These are phyloP conservation scores for Scopus umbretta DNA, from an alignment of 2,113 vertebrate genomes.

Conservation along the genomic window DNA sequence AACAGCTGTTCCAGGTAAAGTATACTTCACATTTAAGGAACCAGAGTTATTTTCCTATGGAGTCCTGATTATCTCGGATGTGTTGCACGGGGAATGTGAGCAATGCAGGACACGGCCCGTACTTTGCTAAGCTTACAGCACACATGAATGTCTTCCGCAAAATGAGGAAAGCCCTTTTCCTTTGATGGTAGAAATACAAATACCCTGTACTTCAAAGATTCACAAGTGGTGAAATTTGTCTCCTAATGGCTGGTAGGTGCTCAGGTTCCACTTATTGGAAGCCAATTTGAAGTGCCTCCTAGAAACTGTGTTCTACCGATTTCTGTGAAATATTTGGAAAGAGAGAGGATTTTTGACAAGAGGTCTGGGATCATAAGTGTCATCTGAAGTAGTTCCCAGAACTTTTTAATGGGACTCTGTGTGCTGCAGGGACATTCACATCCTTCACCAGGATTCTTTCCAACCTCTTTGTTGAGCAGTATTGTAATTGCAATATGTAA, in stretches of 20 bases:
- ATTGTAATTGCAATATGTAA: not conserved
- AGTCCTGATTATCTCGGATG: not conserved
- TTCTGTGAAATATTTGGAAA: conserved; percentile 19
- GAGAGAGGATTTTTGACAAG: not conserved
- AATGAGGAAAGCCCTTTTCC: not conserved
- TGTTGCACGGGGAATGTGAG: not conserved
- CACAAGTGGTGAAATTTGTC: not conserved
- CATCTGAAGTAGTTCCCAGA: not conserved
- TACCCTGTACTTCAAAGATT: not conserved
- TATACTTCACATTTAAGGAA: not conserved
- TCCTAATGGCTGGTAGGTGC: not conserved
- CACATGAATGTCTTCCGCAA: not conserved
- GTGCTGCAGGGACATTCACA: not conserved
- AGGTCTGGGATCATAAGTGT: not conserved
- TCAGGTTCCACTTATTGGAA: not conserved
- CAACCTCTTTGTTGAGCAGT: not conserved
- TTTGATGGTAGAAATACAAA: not conserved
- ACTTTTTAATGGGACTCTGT: not conserved
- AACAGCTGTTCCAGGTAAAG: not conserved
- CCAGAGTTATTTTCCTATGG: not conserved
- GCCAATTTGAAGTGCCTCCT: not conserved
- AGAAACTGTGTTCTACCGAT: not conserved
- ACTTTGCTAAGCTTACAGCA: not conserved
- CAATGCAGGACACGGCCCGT: not conserved
- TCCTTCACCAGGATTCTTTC: not conserved